Conservation (phyloP, 2,113 vertebrate species). For the Sylvia atricapilla region DNA sequence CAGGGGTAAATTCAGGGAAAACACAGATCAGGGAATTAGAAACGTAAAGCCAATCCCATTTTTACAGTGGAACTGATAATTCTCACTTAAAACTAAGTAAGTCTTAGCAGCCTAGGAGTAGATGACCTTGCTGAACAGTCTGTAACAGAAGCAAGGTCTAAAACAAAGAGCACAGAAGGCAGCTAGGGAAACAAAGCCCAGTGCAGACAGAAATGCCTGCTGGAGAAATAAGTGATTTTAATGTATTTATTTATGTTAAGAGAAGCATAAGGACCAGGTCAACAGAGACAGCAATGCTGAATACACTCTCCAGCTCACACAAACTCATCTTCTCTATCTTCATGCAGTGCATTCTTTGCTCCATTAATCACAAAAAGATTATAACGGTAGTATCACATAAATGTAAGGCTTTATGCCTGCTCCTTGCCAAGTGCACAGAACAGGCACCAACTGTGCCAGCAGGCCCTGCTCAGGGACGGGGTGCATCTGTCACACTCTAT, state of each 20-base stretch:
- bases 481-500: not conserved
- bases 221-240: constrained; percentile 18
- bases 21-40: not conserved
- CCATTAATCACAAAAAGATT: constrained; percentile 44
- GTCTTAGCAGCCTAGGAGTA: not conserved
- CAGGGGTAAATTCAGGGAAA: not conserved
- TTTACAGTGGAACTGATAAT: not conserved
- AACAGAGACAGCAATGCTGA: constrained; percentile 33
- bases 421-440: not conserved
- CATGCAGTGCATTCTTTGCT: not conserved
- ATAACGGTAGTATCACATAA: not conserved
- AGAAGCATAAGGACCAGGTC: constrained; percentile 52
- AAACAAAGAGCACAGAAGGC: constrained; percentile 41
- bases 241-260: constrained; percentile 60
- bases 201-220: not conserved
- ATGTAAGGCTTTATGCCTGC: not conserved
- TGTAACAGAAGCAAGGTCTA: constrained; percentile 7
- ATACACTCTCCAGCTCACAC: not conserved
- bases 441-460: not conserved
- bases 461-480: not conserved
- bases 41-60: not conserved
- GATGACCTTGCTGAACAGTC: not conserved
- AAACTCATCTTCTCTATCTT: not conserved
- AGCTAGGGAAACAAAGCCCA: constrained; percentile 27
- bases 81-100: not conserved